Conservation (phyloP, 2,888 invertebrate species). For the Plusia festucae region DNA sequence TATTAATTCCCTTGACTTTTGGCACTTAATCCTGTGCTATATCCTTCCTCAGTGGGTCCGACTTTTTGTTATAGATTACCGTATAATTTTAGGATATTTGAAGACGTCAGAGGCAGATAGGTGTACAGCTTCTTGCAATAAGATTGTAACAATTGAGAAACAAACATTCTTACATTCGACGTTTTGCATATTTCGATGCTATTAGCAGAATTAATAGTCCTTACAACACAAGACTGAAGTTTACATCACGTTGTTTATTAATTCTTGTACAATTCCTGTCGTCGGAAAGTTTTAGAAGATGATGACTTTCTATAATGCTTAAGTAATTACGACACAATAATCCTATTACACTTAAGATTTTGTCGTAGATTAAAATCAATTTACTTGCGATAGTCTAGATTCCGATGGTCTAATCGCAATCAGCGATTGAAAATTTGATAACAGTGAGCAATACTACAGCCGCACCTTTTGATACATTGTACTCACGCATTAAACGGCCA, state of each 20-base stretch:
- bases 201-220: background rate
- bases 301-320: background rate
- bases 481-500: constrained; percentile 12
- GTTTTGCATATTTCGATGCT: background rate
- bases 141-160: background rate
- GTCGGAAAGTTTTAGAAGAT: background rate
- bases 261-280: background rate
- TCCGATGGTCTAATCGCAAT: background rate
- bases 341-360: background rate
- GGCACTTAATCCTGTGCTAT: background rate
- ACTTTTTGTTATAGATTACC: background rate
- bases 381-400: background rate
- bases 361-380: background rate
- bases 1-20: background rate
- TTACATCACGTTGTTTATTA: background rate
- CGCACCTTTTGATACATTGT: constrained; percentile 12
- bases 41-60: background rate
- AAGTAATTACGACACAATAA: background rate
- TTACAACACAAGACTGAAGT: background rate
- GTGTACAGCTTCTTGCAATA: background rate
- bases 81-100: background rate
- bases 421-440: background rate
- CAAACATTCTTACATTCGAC: background rate
- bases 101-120: background rate
- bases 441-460: no score